phyloP scores from a whole-genome alignment of 2,888 invertebrate genomes.

The Pyrgus malvae region DNA sequence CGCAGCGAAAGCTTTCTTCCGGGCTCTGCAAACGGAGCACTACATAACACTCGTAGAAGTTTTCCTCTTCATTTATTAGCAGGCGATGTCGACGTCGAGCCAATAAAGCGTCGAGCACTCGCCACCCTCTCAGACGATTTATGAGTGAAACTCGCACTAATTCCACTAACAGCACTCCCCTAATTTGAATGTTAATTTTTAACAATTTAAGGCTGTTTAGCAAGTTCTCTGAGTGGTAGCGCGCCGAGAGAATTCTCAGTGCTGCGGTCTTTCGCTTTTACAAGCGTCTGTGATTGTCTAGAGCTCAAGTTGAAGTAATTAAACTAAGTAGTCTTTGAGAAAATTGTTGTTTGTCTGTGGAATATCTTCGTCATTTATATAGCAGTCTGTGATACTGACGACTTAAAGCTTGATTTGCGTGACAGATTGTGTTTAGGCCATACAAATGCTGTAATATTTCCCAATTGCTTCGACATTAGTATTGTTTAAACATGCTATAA shows the following conservation, averaged over 20 bases:
- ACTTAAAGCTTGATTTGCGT: too few relatives aligned
- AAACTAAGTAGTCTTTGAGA: too few relatives aligned
- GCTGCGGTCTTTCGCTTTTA: constrained; percentile 1
- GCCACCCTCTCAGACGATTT: constrained; percentile 76
- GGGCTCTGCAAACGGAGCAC: constrained; percentile 63
- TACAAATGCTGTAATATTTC: too few relatives aligned
- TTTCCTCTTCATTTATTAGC: constrained; percentile 80
- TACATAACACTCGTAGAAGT: constrained; percentile 65
- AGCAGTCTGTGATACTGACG: too few relatives aligned
- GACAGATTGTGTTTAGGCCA: too few relatives aligned
- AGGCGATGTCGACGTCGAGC: constrained; percentile 68
- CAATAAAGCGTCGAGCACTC: constrained; percentile 68
- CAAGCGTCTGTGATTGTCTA: constrained; percentile 1
- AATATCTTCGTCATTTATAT: too few relatives aligned
- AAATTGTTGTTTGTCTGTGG: too few relatives aligned
- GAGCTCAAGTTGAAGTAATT: constrained; percentile 2
- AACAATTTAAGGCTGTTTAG: constrained; percentile 74
- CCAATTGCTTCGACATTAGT: too few relatives aligned
- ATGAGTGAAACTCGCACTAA: constrained; percentile 73
- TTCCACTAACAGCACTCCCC: constrained; percentile 75
- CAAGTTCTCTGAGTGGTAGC: constrained; percentile 39
- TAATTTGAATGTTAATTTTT: constrained; percentile 80
- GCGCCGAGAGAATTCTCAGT: constrained; percentile 14
- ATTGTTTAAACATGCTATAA: too few relatives aligned
- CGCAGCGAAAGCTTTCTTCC: constrained; percentile 51